Evolutionary conservation across 2,113 vertebrate genomes (phyloP).

Genomic region (Scytalopus superciliaris): DNA sequence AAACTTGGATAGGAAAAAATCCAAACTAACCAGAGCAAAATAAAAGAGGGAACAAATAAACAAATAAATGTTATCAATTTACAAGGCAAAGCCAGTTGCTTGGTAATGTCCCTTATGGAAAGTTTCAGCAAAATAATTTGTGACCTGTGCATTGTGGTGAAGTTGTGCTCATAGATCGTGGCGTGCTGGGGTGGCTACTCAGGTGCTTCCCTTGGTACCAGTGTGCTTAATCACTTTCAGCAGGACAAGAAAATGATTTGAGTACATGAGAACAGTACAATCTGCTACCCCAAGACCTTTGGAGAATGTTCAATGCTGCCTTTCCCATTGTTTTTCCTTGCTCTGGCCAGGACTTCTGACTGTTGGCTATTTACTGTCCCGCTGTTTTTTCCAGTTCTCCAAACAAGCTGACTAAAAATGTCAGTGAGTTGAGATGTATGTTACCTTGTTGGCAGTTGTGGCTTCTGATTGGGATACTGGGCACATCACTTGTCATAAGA

Average conservation of each 20-base stretch:
- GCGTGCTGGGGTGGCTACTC: neutral
- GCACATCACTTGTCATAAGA: neutral
- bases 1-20: neutral
- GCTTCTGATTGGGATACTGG: neutral
- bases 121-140: neutral
- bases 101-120: neutral
- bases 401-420: neutral
- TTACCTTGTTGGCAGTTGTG: neutral
- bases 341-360: neutral
- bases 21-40: neutral
- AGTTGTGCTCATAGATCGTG: neutral
- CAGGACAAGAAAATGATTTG: neutral
- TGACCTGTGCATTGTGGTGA: neutral
- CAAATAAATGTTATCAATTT: neutral
- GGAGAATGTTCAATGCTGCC: neutral
- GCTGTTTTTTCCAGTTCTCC: neutral
- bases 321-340: neutral
- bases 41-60: neutral
- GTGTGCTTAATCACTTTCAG: neutral
- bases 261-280: neutral
- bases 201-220: neutral
- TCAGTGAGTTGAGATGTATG: neutral
- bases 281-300: neutral
- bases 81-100: neutral
- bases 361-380: neutral